A percentile compares a stretch with the other conserved stretches of the same genome.
Conservation (phyloP, 2,888 invertebrate species). For the Mimas tiliae region DNA sequence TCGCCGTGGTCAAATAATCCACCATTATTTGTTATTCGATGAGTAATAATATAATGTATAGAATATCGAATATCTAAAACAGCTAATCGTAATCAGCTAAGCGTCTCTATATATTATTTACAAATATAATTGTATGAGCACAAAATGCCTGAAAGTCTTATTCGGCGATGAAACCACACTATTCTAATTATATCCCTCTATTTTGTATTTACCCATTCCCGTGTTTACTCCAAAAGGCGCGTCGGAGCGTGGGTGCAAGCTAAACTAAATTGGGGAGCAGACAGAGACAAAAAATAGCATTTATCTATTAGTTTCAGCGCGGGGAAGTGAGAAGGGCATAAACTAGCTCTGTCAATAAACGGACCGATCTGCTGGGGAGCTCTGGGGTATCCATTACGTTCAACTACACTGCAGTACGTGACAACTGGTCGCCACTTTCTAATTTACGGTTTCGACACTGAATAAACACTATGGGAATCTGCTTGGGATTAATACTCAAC, state of each 20-base stretch:
- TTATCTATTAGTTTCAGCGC: conserved; percentile 50
- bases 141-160: conserved; percentile 37
- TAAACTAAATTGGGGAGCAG: conserved; percentile 78
- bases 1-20: too few relatives aligned
- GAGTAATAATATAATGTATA: too few relatives aligned
- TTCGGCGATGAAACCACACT: conserved; percentile 57
- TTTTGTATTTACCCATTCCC: conserved; percentile 79
- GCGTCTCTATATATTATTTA: too few relatives aligned
- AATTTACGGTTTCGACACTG: conserved; percentile 52
- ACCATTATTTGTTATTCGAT: too few relatives aligned
- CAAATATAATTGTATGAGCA: conserved; percentile 12
- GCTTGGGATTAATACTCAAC: neutral
- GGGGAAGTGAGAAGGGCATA: conserved; percentile 64
- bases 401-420: conserved; percentile 54
- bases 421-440: conserved; percentile 69
- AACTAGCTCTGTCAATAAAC: conserved; percentile 72
- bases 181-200: conserved; percentile 82
- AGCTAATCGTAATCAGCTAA: too few relatives aligned
- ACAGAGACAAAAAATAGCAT: conserved; percentile 71
- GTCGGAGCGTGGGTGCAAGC: conserved; percentile 77
- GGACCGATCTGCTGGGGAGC: conserved; percentile 62
- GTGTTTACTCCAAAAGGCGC: conserved; percentile 81
- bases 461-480: conserved; percentile 36
- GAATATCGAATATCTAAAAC: too few relatives aligned
- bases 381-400: conserved; percentile 69